Percentiles rank a stretch among this genome's conserved stretches.
phyloP scores from a whole-genome alignment of 2,797 vertebrate species.

The Esox lucius region DNA sequence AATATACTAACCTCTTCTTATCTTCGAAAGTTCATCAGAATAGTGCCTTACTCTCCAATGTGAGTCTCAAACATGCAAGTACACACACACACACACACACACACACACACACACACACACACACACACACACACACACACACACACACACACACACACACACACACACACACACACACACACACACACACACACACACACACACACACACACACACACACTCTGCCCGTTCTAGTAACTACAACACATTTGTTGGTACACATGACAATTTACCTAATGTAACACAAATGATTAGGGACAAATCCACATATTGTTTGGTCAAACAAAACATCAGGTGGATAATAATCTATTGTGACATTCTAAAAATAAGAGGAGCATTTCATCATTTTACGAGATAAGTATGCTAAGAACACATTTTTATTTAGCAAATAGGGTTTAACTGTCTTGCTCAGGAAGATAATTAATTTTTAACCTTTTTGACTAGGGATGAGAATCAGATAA shows the following conservation, averaged over 20 bases:
- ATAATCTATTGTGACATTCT: neutral
- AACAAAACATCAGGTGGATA: neutral
- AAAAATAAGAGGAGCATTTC: neutral
- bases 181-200: neutral
- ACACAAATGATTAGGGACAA: neutral
- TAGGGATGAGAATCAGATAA: no score
- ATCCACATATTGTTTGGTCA: neutral
- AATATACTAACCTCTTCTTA: slow-evolving; percentile 29
- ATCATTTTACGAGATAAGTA: no score
- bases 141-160: no score
- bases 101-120: no score
- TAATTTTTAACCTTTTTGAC: no score
- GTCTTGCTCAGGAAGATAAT: no score
- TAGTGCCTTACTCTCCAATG: neutral
- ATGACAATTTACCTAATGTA: neutral
- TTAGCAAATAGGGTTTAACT: no score
- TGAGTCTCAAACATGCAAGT: neutral
- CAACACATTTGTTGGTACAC: neutral
- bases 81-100: neutral
- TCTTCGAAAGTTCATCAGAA: neutral
- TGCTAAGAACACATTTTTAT: no score
- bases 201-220: neutral
- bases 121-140: no score
- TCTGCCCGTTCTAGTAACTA: neutral
- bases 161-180: neutral